Percentiles rank a stretch among this genome's conserved stretches.
phyloP scores from a whole-genome alignment of 1,140 invertebrate genomes.

The Drosophila sturtevanti region DNA sequence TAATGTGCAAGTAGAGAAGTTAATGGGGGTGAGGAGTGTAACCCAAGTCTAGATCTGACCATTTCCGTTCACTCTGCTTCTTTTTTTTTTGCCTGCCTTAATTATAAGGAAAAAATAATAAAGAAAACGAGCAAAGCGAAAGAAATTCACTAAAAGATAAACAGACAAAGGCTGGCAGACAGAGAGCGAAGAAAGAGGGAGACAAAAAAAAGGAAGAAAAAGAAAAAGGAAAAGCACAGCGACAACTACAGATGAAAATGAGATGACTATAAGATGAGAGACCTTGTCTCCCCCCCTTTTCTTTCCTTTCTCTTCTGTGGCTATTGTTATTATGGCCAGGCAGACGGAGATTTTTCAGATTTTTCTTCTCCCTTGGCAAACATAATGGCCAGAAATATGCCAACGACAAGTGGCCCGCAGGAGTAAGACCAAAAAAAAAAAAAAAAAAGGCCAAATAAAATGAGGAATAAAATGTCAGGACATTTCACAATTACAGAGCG shows the following conservation, averaged over 20 bases:
- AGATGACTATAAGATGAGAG: slow-evolving; percentile 40
- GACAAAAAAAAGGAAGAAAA: background rate
- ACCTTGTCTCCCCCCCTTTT: background rate
- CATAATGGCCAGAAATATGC: slow-evolving; percentile 68
- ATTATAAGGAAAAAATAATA: slow-evolving; percentile 66
- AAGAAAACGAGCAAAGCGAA: slow-evolving; percentile 55
- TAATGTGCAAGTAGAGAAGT: slow-evolving; percentile 45
- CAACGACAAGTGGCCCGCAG: slow-evolving; percentile 40
- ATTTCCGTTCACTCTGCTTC: background rate
- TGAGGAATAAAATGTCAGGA: slow-evolving; percentile 68
- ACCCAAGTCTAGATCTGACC: slow-evolving; percentile 15
- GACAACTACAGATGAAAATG: slow-evolving; percentile 36
- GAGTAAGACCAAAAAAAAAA: background rate
- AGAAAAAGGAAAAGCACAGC: slow-evolving; percentile 13
- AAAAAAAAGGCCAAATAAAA: slow-evolving; percentile 42
- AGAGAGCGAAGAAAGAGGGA: no score
- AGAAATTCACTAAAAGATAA: slow-evolving; percentile 72
- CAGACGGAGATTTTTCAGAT: slow-evolving; percentile 66
- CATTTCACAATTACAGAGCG: slow-evolving; percentile 76
- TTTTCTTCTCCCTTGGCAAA: slow-evolving; percentile 28
- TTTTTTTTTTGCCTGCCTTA: slow-evolving; percentile 50
- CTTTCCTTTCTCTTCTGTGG: no score
- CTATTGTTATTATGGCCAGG: slow-evolving; percentile 63
- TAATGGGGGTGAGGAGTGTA: slow-evolving; percentile 6
- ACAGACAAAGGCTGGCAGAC: slow-evolving; percentile 62